Evolutionary conservation across 1,140 invertebrate genomes (phyloP).

Genomic region (Dinothrombium tinctorium): DNA sequence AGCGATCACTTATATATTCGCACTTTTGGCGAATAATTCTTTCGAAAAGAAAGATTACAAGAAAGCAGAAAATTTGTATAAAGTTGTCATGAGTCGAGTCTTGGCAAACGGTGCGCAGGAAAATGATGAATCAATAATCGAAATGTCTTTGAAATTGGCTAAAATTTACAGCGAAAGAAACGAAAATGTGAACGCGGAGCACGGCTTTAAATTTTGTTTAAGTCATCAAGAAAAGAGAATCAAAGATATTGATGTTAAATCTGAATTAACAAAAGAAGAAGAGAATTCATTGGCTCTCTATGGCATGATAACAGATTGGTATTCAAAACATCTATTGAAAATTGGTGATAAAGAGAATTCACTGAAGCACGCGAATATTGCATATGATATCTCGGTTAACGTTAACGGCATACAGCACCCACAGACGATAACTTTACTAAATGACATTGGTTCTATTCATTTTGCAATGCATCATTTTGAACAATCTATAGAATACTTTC

Average conservation of each 20-base stretch:
- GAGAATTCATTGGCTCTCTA: constrained; percentile 2
- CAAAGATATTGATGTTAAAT: constrained; percentile 17
- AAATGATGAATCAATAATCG: constrained; percentile 47
- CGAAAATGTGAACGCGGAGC: constrained; percentile 37
- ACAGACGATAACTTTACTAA: constrained; percentile 49
- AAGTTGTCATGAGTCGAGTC: constrained; percentile 46
- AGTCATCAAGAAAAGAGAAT: constrained; percentile 34
- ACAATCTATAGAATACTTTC: constrained; percentile 40
- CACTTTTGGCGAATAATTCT: constrained; percentile 70
- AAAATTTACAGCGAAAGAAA: constrained; percentile 29
- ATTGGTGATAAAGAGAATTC: constrained; percentile 29
- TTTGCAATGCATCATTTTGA: constrained; percentile 36
- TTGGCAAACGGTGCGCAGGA: constrained; percentile 36
- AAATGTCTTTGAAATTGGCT: constrained; percentile 38
- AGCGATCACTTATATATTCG: constrained; percentile 61
- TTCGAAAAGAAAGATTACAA: constrained; percentile 42
- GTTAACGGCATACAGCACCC: constrained; percentile 38
- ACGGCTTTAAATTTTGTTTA: constrained; percentile 50
- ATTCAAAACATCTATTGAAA: constrained; percentile 7
- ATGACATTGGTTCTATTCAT: constrained; percentile 54
- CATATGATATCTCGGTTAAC: constrained; percentile 37
- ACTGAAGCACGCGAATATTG: constrained; percentile 36
- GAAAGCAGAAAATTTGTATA: constrained; percentile 62
- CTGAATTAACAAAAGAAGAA: constrained; percentile 18
- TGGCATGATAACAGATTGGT: constrained; percentile 7